These are phyloP conservation scores for Sycophila sp. DNA, from an alignment of 1,140 invertebrate species.

Conservation along the genomic window DNA sequence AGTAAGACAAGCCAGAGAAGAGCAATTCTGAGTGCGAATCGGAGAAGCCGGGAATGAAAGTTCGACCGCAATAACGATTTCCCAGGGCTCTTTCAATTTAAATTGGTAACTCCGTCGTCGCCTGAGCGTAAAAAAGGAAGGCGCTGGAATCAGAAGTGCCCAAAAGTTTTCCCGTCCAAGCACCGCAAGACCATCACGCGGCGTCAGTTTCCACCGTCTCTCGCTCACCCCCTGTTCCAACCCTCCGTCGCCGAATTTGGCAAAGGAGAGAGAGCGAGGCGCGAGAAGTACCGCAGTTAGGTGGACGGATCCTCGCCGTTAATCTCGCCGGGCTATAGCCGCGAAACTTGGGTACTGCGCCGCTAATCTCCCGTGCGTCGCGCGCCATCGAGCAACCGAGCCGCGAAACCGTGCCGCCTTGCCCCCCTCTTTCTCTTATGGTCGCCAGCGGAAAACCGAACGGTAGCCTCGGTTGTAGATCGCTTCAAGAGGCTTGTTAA, in stretches of 20 bases:
- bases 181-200: too few species aligned
- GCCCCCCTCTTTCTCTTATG: background rate
- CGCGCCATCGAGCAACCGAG: background rate
- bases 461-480: background rate
- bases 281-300: slow-evolving; percentile 10
- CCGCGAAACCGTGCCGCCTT: background rate
- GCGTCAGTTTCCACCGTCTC: too few species aligned
- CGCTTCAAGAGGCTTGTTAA: background rate
- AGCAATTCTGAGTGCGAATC: background rate
- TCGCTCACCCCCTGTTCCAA: background rate
- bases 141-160: slow-evolving; percentile 2
- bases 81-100: slow-evolving; percentile 24
- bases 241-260: background rate
- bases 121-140: background rate
- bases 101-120: slow-evolving; percentile 22
- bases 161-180: background rate
- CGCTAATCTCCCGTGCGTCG: slow-evolving; percentile 42
- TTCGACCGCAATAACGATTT: slow-evolving; percentile 19
- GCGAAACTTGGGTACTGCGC: slow-evolving; percentile 42
- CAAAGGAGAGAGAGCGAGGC: background rate
- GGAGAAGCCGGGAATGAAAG: slow-evolving; percentile 10
- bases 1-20: background rate
- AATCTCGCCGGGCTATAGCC: slow-evolving; percentile 42
- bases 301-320: slow-evolving; percentile 45
- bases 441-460: background rate